These are phyloP conservation scores for Denticeps clupeoides DNA, from an alignment of 2,797 vertebrate genomes.

Conservation along the genomic window DNA sequence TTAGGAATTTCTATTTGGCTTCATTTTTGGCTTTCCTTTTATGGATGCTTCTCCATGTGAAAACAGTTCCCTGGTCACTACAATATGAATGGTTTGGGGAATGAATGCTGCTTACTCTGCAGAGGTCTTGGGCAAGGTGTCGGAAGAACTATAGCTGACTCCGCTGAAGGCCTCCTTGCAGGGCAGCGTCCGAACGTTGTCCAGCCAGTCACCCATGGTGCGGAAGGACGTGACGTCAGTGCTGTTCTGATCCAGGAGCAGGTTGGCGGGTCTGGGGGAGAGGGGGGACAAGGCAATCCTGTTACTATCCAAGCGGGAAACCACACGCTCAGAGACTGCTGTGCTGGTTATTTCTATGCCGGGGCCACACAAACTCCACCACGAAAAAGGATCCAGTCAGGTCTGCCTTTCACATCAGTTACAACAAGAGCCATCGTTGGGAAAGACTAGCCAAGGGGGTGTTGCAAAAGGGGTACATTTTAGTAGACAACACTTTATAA, in stretches of 20 bases:
- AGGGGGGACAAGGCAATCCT: too few species aligned
- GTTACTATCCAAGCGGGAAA: too few species aligned
- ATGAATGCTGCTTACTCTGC: conserved; percentile 71
- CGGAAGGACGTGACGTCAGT: conserved; percentile 73
- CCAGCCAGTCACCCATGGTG: conserved; percentile 82
- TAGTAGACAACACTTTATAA: too few species aligned
- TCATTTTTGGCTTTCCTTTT: not conserved
- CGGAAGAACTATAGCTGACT: conserved; percentile 91
- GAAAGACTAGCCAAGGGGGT: conserved; percentile 24
- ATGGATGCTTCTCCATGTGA: not conserved
- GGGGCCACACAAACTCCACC: not conserved
- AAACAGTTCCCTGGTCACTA: not conserved
- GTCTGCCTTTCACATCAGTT: conserved; percentile 24
- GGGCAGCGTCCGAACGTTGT: conserved; percentile 78
- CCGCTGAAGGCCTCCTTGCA: conserved; percentile 93
- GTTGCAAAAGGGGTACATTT: too few species aligned
- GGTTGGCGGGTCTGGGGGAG: conserved; percentile 74
- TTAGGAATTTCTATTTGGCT: too few species aligned
- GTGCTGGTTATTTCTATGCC: too few species aligned
- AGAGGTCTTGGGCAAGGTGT: conserved; percentile 92
- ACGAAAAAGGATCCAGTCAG: conserved; percentile 10
- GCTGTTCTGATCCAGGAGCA: conserved; percentile 88
- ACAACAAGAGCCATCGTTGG: conserved; percentile 15
- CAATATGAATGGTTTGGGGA: not conserved
- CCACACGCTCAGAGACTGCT: too few species aligned